A percentile compares a stretch with the other conserved stretches of the same genome.
phyloP scores from a whole-genome alignment of 2,888 invertebrate genomes.

The Eupithecia abbreviata region DNA sequence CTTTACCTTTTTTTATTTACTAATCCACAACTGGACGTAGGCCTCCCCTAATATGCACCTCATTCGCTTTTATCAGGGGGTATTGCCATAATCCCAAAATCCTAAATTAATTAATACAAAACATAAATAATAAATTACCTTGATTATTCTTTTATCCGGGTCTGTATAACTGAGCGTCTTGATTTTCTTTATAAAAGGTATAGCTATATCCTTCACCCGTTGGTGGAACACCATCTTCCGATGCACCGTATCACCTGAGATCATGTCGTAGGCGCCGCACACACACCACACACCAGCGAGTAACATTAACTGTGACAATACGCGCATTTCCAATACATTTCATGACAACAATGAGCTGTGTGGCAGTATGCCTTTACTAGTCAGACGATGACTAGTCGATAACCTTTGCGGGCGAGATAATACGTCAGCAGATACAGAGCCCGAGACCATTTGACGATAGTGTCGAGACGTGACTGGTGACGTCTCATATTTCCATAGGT shows the following conservation, averaged over 20 bases:
- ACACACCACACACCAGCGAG: constrained; percentile 57
- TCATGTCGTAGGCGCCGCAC: constrained; percentile 72
- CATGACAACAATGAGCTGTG: constrained; percentile 46
- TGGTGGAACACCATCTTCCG: constrained; percentile 80
- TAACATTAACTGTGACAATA: constrained; percentile 58
- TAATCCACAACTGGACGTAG: not conserved
- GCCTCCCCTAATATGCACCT: not conserved
- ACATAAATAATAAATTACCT: constrained; percentile 53
- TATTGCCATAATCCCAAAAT: not conserved
- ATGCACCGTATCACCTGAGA: constrained; percentile 76
- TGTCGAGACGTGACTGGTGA: not conserved
- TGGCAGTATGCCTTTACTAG: constrained; percentile 39
- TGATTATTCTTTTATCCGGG: constrained; percentile 72
- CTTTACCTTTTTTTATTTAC: not conserved
- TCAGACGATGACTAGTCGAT: constrained; percentile 52
- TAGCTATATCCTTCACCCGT: constrained; percentile 76
- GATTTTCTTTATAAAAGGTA: constrained; percentile 78
- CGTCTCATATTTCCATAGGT: not conserved
- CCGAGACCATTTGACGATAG: not conserved
- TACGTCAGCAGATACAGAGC: constrained; percentile 23
- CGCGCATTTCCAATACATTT: constrained; percentile 69
- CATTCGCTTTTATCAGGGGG: not conserved
- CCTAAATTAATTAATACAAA: not conserved
- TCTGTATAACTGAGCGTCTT: constrained; percentile 69
- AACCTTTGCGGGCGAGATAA: constrained; percentile 55